These are phyloP conservation scores for Plectus sambesii DNA, from an alignment of 1,140 invertebrate species.

Conservation along the genomic window DNA sequence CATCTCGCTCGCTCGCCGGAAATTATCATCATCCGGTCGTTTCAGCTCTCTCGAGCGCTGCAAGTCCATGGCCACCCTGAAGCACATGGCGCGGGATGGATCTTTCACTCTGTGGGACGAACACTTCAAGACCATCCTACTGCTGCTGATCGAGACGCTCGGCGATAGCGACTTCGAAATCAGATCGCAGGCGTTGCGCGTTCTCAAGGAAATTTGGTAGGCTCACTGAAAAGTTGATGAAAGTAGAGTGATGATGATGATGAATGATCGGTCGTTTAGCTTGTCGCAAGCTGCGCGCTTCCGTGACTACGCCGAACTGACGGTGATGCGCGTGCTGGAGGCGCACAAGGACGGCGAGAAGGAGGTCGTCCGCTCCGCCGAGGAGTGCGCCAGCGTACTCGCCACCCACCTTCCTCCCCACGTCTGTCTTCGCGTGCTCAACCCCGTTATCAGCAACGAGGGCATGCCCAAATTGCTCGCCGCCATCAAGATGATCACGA, in stretches of 20 bases:
- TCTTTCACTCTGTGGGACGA: conserved; percentile 51
- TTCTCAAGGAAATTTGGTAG: conserved; percentile 28
- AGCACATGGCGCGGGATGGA: conserved; percentile 49
- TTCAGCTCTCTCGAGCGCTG: conserved; percentile 46
- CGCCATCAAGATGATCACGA: conserved; percentile 80
- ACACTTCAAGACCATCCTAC: conserved; percentile 60
- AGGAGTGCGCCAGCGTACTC: conserved; percentile 60
- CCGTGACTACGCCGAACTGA: conserved; percentile 71
- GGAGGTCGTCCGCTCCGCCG: conserved; percentile 57
- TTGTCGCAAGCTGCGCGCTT: conserved; percentile 61
- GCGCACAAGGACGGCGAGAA: conserved; percentile 65
- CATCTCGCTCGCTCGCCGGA: conserved; percentile 1
- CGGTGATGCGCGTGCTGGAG: conserved; percentile 71
- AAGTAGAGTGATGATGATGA: conserved; percentile 7
- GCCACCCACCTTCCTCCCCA: conserved; percentile 61
- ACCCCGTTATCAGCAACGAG: conserved; percentile 70
- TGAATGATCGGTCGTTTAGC: conserved; percentile 13
- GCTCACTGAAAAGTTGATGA: not conserved
- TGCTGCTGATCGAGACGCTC: conserved; percentile 62
- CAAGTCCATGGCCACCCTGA: conserved; percentile 48
- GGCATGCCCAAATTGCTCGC: conserved; percentile 73
- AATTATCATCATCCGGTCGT: conserved; percentile 14
- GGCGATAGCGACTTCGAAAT: conserved; percentile 55
- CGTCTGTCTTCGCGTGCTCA: conserved; percentile 57
- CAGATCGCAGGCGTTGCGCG: conserved; percentile 13